Base-by-base conservation (phyloP, 2,888 invertebrate species). In the Nowickia ferox region DNA sequence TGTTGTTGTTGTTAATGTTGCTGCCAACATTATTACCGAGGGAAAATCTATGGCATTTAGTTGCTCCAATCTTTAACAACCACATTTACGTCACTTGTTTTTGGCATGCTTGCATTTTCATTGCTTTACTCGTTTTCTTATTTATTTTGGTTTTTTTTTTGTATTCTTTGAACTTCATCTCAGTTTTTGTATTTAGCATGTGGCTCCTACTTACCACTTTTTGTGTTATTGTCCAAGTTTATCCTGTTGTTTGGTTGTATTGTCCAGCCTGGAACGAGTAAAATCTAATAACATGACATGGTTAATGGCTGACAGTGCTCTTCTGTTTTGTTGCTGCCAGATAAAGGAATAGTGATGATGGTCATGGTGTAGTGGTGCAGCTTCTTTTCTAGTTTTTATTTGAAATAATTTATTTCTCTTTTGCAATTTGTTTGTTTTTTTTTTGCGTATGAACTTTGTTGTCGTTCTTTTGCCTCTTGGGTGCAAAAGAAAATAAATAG, bases 251-350 rank as follows among this genome's bases (percentile, higher is more conserved):
- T 71, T 51, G 38, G 57, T n/a, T 81, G 19, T 72, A 61, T 71
- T 74, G 76, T 69, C 84, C 80, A 61, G 79, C 59, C 19, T 72
- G 68, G 68, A 78, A 83, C 38, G 82, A 72, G 87, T 59, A 78
- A 81, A 82, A 61, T 80, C 66, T 75, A 87, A 84, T 81, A 87
- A 88, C 87, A 88, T 86, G 83, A 87, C 87, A 87, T 88, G 87
- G 85, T 86, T 87, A 87, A 87, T 88, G 87, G 86, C 87, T 86
- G 87, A 85, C 88, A 87, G 84, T 84, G 81, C 76, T 87, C 86
- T 83, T 86, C 83, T 83, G 86, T 81, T 86, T 76, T 69, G 61
- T 66, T 78, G 84, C 55, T 74, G 59, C 44, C 66, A 84, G 76
- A 55, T 78, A 65, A 19, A 72, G 44, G 30, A 61, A 19, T 48